Evolutionary conservation across 1,140 invertebrate species (phyloP).

Genomic region (Drosophila subpulchrella): DNA sequence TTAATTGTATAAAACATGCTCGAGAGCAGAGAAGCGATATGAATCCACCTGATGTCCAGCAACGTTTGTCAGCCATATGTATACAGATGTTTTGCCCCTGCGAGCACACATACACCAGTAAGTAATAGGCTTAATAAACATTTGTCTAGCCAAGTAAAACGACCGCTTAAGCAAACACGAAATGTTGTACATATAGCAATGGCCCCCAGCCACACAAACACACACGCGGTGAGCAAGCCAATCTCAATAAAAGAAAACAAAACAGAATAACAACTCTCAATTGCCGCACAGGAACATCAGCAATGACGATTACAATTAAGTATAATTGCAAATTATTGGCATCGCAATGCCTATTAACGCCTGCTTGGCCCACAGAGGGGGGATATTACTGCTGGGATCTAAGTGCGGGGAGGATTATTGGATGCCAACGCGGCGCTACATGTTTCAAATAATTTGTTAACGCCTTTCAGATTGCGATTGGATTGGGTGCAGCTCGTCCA

Average conservation of each 20-base stretch:
- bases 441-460: constrained; percentile 78
- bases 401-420: constrained; percentile 41
- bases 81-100: constrained; percentile 35
- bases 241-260: constrained; percentile 65
- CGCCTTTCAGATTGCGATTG: constrained; percentile 66
- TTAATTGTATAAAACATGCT: constrained; percentile 8
- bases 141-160: constrained; percentile 74
- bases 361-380: constrained; percentile 42
- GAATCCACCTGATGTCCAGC: constrained; percentile 10
- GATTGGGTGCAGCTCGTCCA: constrained; percentile 31
- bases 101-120: constrained; percentile 27
- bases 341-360: constrained; percentile 79
- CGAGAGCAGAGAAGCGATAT: neutral
- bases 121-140: constrained; percentile 62
- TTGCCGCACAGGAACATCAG: constrained; percentile 42
- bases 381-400: neutral
- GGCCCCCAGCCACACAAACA: constrained; percentile 39
- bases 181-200: constrained; percentile 72
- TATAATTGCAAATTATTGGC: constrained; percentile 81
- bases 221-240: constrained; percentile 58
- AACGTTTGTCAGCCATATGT: constrained; percentile 14
- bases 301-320: constrained; percentile 74
- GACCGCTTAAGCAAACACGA: constrained; percentile 70
- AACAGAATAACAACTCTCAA: constrained; percentile 47
- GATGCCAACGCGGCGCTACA: constrained; percentile 71